These are phyloP conservation scores for Sturnus vulgaris DNA, from an alignment of 2,113 vertebrate species.

Conservation along the genomic window DNA sequence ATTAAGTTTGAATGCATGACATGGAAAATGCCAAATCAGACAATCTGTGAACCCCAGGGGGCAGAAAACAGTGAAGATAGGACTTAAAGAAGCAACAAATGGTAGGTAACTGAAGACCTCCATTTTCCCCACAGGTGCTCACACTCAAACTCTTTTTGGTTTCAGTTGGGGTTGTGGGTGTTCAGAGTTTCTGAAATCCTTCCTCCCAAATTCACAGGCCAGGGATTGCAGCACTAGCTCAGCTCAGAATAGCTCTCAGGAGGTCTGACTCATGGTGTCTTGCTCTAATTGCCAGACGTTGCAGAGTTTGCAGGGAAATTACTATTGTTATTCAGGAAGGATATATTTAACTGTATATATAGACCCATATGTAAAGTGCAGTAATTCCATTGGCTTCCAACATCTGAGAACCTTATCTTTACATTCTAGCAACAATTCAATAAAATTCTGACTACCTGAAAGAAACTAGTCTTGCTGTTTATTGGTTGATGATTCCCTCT, in stretches of 20 bases:
- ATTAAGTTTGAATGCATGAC: not conserved
- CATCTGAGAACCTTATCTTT: not conserved
- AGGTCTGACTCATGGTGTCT: not conserved
- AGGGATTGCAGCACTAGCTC: not conserved
- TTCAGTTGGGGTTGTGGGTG: not conserved
- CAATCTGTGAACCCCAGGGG: not conserved
- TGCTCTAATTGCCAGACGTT: not conserved
- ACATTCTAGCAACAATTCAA: not conserved
- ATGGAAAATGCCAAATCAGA: not conserved
- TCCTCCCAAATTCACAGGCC: not conserved
- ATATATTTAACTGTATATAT: not conserved
- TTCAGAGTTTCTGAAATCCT: not conserved
- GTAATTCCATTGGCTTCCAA: not conserved
- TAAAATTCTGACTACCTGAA: not conserved
- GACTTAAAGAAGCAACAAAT: not conserved
- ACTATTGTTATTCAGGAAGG: not conserved
- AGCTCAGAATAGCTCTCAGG: not conserved
- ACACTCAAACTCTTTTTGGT: not conserved
- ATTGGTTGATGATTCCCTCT: not conserved
- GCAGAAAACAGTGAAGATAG: not conserved
- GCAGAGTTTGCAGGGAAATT: conserved; percentile 17
- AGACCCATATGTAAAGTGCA: not conserved
- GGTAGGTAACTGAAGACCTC: not conserved
- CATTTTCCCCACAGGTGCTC: not conserved
- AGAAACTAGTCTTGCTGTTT: not conserved